Conservation (phyloP, 2,888 invertebrate genomes). For the Drosophila mayaguana region DNA sequence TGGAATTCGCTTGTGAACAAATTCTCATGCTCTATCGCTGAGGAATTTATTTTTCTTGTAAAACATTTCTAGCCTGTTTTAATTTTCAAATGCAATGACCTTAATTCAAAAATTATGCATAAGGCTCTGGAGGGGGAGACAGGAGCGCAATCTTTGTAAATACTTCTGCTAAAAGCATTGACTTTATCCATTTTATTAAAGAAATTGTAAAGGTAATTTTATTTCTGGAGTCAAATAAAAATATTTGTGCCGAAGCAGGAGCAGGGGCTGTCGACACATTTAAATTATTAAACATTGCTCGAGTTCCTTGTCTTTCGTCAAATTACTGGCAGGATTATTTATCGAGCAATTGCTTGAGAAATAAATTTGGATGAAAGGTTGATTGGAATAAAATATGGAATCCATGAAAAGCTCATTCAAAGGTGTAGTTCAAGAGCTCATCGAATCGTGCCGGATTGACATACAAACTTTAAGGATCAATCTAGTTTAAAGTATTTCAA, state of each 20-base stretch:
- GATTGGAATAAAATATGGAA: too few relatives aligned
- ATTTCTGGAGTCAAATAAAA: not conserved
- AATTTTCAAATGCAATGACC: constrained; percentile 45
- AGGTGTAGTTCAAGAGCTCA: not conserved
- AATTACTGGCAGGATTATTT: not conserved
- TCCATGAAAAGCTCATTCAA: not conserved
- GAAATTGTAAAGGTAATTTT: not conserved
- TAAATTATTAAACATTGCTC: too few relatives aligned
- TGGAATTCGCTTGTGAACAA: constrained; percentile 53
- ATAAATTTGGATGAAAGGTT: not conserved
- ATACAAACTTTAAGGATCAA: too few relatives aligned
- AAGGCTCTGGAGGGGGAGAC: constrained; percentile 15
- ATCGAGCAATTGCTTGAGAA: not conserved
- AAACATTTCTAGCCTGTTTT: constrained; percentile 23
- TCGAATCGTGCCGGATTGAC: not conserved
- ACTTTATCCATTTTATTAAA: constrained; percentile 14
- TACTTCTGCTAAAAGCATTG: constrained; percentile 9
- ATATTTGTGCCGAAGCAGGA: not conserved
- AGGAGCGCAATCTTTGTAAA: constrained; percentile 4
- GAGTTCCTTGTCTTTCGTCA: too few relatives aligned
- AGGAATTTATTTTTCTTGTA: constrained; percentile 46
- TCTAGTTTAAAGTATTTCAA: too few relatives aligned
- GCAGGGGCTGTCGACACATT: not conserved
- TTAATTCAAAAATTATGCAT: constrained; percentile 45
- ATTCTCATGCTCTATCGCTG: constrained; percentile 24